A percentile compares a stretch with the other conserved stretches of the same genome.
phyloP scores from a whole-genome alignment of 2,113 vertebrate species.

The Eudyptes chrysolophus region DNA sequence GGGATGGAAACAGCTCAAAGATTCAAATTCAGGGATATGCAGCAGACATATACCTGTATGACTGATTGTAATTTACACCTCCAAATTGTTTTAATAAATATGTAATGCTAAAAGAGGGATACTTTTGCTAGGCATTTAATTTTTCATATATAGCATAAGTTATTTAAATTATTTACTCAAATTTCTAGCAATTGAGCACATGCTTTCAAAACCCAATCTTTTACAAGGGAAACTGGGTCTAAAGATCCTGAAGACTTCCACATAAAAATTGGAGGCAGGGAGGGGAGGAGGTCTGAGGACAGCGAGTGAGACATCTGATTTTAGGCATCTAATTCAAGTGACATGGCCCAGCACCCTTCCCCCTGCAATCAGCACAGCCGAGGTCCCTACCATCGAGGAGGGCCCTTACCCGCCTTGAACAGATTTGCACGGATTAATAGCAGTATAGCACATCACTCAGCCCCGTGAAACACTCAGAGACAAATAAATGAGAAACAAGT shows the following conservation, averaged over 20 bases:
- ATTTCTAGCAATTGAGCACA: neutral
- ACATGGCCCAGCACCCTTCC: neutral
- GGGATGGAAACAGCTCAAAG: conserved; percentile 35
- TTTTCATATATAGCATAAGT: neutral
- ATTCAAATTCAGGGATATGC: conserved; percentile 52
- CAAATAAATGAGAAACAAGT: neutral
- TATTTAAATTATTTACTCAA: conserved; percentile 23
- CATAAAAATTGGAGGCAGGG: neutral
- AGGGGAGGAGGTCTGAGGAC: neutral
- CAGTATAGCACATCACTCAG: neutral
- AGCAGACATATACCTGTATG: conserved; percentile 7
- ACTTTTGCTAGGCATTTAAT: conserved; percentile 28
- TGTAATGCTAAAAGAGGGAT: neutral
- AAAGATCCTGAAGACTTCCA: neutral
- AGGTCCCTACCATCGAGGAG: neutral
- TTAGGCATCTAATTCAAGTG: neutral
- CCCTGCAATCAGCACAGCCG: neutral
- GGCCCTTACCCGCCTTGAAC: neutral
- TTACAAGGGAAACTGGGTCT: neutral
- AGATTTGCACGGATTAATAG: conserved; percentile 35
- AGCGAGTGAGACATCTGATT: neutral
- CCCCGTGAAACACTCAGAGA: conserved; percentile 15
- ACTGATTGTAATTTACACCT: conserved; percentile 51
- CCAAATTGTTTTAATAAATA: conserved; percentile 63
- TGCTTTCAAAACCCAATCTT: neutral